A percentile compares a stretch with the other conserved stretches of the same genome.
Evolutionary conservation across 2,797 vertebrate genomes (phyloP).

Genomic region (Myotis pilosus): DNA sequence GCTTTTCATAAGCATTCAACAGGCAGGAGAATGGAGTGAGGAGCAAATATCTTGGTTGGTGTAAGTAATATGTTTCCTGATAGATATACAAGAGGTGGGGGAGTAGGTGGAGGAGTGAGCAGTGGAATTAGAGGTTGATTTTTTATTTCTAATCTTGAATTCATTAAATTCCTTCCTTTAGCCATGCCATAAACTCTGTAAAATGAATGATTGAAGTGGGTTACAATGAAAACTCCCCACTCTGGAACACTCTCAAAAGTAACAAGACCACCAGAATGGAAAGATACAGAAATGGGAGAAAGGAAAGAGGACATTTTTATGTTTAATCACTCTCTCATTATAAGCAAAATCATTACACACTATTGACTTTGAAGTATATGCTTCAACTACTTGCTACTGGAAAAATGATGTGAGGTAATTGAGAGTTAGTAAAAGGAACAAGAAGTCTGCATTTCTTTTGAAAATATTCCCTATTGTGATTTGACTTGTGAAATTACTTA

Average conservation of each 20-base stretch:
- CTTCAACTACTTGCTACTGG: neutral
- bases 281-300: neutral
- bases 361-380: conserved; percentile 28
- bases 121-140: neutral
- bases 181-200: neutral
- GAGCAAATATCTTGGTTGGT: neutral
- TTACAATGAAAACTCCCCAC: neutral
- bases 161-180: neutral
- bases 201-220: neutral
- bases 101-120: too few species aligned
- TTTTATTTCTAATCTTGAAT: conserved; percentile 33
- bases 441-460: conserved; percentile 13
- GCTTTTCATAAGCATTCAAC: neutral
- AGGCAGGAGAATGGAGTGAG: neutral
- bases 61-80: neutral
- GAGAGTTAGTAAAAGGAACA: neutral
- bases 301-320: neutral
- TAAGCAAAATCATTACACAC: neutral
- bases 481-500: conserved; percentile 12
- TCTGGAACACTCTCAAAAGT: neutral
- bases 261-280: neutral
- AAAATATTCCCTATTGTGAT: conserved; percentile 26
- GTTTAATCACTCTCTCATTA: neutral
- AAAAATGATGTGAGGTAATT: neutral
- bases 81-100: neutral